Conservation (phyloP, 2,888 invertebrate species). For the Perizoma flavofasciatum region DNA sequence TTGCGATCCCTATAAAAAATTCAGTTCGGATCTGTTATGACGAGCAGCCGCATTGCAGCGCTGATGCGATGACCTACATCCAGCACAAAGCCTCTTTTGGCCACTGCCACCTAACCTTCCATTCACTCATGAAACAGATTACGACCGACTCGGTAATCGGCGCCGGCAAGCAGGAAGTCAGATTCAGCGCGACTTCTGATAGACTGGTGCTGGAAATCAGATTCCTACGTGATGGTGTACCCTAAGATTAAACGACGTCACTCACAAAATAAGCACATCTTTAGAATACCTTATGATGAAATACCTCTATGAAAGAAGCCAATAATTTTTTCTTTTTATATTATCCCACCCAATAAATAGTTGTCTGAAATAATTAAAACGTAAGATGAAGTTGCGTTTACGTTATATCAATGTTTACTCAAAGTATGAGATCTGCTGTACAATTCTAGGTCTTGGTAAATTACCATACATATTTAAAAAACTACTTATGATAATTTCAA, state of each 20-base stretch:
- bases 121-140: conserved; percentile 1
- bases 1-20: conserved; percentile 23
- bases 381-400: not conserved
- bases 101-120: conserved; percentile 17
- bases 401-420: not conserved
- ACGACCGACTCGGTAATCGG: not conserved
- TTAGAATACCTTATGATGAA: too few species aligned
- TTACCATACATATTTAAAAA: too few species aligned
- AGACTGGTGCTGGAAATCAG: not conserved
- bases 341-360: not conserved
- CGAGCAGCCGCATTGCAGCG: conserved; percentile 69
- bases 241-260: not conserved
- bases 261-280: not conserved
- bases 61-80: conserved; percentile 73
- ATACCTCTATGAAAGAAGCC: not conserved
- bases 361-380: conserved; percentile 10
- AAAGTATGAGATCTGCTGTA: not conserved
- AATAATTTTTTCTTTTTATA: too few species aligned
- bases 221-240: not conserved
- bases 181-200: too few species aligned
- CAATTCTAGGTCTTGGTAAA: not conserved
- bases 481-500: too few species aligned
- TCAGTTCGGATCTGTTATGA: conserved; percentile 40
- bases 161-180: not conserved
- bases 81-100: conserved; percentile 47